These are phyloP conservation scores for Acanthosoma haemorrhoidale DNA, from an alignment of 2,888 invertebrate species.

Conservation along the genomic window DNA sequence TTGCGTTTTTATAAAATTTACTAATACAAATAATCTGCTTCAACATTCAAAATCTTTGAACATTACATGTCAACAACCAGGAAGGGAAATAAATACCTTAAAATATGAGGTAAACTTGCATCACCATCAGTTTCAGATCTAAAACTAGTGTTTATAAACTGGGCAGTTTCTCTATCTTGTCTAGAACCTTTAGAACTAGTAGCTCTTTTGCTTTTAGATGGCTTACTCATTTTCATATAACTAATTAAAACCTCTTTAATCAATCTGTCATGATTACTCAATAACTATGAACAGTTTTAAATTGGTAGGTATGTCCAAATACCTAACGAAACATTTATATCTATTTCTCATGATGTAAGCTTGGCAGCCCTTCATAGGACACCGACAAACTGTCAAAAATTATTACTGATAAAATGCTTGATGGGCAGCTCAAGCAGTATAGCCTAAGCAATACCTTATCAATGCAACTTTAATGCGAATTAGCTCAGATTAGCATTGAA, in stretches of 20 bases:
- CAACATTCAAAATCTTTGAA: neutral
- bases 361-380: neutral
- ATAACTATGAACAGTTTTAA: slow-evolving; percentile 6
- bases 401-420: no score
- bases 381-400: neutral
- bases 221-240: slow-evolving; percentile 17
- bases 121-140: slow-evolving; percentile 36
- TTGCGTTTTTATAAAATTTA: neutral
- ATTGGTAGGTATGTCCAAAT: neutral
- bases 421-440: neutral
- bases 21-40: neutral
- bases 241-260: neutral
- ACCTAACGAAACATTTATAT: neutral
- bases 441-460: neutral
- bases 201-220: slow-evolving; percentile 16
- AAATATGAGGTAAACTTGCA: slow-evolving; percentile 36
- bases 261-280: slow-evolving; percentile 11
- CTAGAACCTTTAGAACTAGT: slow-evolving; percentile 8
- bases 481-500: neutral
- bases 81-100: slow-evolving; percentile 34
- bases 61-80: neutral
- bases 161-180: slow-evolving; percentile 21
- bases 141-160: slow-evolving; percentile 32
- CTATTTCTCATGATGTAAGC: neutral
- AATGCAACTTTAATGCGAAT: neutral